These are phyloP conservation scores for Dendropsophus ebraccatus DNA, from an alignment of 2,113 vertebrate genomes.

Conservation along the genomic window DNA sequence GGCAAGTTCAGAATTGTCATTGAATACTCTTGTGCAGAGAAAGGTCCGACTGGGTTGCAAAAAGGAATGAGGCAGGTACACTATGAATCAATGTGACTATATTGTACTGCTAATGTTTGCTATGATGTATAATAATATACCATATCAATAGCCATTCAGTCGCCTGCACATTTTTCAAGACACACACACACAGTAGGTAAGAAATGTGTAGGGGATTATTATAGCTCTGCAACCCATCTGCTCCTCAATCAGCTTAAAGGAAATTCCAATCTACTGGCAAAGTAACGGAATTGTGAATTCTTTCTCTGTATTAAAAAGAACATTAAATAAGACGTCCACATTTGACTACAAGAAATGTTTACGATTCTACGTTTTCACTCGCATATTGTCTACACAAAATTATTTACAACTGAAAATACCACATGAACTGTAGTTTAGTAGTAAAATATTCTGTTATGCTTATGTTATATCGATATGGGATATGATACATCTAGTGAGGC, in stretches of 20 bases:
- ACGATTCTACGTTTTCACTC: background rate
- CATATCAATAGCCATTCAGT: constrained; percentile 30
- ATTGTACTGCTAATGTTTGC: constrained; percentile 33
- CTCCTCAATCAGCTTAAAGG: constrained; percentile 57
- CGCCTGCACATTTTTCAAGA: constrained; percentile 37
- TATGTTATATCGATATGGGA: too few relatives aligned
- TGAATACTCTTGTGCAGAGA: background rate
- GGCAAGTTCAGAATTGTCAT: background rate
- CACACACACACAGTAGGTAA: constrained; percentile 50
- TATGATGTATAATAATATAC: background rate
- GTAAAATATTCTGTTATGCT: background rate
- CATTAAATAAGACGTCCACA: constrained; percentile 11
- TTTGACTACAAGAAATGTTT: background rate
- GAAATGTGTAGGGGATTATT: constrained; percentile 55
- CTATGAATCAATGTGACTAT: background rate
- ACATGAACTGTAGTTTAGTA: too few relatives aligned
- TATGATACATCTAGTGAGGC: background rate
- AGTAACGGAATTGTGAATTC: constrained; percentile 41
- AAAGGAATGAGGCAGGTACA: background rate
- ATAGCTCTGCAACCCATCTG: constrained; percentile 56
- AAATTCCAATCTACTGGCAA: constrained; percentile 56
- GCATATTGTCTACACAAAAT: background rate
- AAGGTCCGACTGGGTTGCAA: background rate
- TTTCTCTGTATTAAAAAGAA: constrained; percentile 41
- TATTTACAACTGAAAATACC: background rate